Percentiles rank a stretch among this genome's conserved stretches.
Conservation (phyloP, 1,140 invertebrate species). For the Atta colombica region DNA sequence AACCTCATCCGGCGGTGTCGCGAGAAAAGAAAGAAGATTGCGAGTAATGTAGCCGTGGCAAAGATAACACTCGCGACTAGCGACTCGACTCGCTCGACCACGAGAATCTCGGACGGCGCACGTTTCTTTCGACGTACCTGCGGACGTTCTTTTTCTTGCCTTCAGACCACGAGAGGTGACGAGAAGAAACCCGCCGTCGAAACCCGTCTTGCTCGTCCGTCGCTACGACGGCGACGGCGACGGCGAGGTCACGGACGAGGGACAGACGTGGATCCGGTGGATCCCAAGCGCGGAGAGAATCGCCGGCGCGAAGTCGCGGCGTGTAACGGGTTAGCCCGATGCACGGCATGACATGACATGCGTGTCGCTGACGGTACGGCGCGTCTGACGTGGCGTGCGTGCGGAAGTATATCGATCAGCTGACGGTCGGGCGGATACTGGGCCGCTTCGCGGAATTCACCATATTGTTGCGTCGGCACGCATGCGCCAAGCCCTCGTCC, state of each 20-base stretch:
- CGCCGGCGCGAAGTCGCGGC: constrained; percentile 57
- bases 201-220: background rate
- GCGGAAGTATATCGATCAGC: constrained; percentile 84
- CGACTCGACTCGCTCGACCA: background rate
- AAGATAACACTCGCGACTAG: background rate
- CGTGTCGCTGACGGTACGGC: constrained; percentile 73
- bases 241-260: background rate
- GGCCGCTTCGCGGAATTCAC: constrained; percentile 82
- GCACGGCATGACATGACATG: constrained; percentile 78
- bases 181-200: background rate
- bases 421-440: constrained; percentile 85
- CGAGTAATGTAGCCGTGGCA: background rate
- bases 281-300: background rate
- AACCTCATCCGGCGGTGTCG: background rate
- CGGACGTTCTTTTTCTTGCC: background rate
- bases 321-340: constrained; percentile 68
- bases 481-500: constrained; percentile 78
- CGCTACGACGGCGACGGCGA: background rate
- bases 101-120: background rate
- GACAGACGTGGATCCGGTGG: background rate
- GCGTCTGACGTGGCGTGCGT: constrained; percentile 75
- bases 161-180: background rate
- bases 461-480: constrained; percentile 79
- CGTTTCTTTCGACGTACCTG: constrained; percentile 37
- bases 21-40: background rate